These are phyloP conservation scores for Antheraea yamamai DNA, from an alignment of 2,888 invertebrate species.

Conservation along the genomic window DNA sequence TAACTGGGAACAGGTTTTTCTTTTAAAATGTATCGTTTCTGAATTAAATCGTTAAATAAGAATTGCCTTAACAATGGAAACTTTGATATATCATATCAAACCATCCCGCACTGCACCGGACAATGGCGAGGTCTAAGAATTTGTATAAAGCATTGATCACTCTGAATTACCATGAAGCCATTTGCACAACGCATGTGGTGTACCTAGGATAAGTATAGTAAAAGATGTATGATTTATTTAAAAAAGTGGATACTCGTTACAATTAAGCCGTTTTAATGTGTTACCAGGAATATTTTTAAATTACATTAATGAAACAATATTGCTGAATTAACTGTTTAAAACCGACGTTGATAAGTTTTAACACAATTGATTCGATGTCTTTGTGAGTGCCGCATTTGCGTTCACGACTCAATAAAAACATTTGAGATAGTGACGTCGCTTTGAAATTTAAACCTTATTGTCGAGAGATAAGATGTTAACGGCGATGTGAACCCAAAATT, in stretches of 20 bases:
- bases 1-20: no score
- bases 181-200: no score
- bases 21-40: no score
- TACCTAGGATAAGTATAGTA: no score
- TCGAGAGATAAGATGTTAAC: constrained; percentile 11
- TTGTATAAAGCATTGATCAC: no score
- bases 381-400: constrained; percentile 12
- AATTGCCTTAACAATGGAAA: no score
- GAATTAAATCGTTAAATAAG: no score
- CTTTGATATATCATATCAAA: no score
- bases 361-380: constrained; percentile 14
- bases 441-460: constrained; percentile 13
- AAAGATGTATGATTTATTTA: no score
- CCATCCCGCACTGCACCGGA: no score
- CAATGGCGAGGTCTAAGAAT: no score
- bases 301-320: background rate
- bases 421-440: background rate
- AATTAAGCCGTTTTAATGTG: background rate
- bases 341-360: background rate
- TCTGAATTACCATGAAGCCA: no score
- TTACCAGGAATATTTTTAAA: background rate
- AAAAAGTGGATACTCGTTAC: background rate
- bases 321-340: constrained; percentile 10
- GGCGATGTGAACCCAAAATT: constrained; percentile 12
- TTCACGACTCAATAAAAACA: constrained; percentile 13